Conservation (phyloP, 2,797 vertebrate genomes). For the Lutra lutra region DNA sequence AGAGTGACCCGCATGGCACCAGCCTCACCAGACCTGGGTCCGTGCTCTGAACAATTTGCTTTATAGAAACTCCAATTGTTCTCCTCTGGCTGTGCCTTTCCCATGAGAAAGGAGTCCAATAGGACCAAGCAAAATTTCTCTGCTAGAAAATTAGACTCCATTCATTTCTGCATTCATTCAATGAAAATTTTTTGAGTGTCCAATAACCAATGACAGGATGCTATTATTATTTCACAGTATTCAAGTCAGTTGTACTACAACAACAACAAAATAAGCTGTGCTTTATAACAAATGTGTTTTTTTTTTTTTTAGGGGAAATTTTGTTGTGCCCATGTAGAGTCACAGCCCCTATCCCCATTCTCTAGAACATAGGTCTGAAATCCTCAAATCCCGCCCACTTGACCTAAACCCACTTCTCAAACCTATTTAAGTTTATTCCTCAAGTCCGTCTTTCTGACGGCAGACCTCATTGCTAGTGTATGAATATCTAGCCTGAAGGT, state of each 20-base stretch:
- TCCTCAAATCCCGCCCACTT: background rate
- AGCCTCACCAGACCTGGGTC: background rate
- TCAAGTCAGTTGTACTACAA: background rate
- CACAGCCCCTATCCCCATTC: fast-evolving
- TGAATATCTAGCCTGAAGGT: background rate
- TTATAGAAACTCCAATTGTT: background rate
- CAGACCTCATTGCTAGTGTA: background rate
- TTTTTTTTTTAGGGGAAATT: background rate
- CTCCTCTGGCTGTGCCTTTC: background rate
- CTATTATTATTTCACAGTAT: background rate
- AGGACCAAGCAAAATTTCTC: background rate
- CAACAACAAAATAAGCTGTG: background rate
- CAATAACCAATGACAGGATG: background rate
- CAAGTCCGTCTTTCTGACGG: background rate
- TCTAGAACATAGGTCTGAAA: background rate
- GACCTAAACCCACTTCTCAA: background rate
- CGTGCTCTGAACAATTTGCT: background rate
- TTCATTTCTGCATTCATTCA: background rate
- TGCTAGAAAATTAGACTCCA: background rate
- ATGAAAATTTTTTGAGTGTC: background rate
- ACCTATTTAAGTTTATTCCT: background rate
- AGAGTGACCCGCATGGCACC: background rate
- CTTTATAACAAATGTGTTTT: background rate
- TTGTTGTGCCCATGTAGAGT: background rate
- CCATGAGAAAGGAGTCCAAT: too few relatives aligned